A percentile compares a stretch with the other conserved stretches of the same genome.
Evolutionary conservation across 2,888 invertebrate species (phyloP).

Genomic region (Chouioia cunea): DNA sequence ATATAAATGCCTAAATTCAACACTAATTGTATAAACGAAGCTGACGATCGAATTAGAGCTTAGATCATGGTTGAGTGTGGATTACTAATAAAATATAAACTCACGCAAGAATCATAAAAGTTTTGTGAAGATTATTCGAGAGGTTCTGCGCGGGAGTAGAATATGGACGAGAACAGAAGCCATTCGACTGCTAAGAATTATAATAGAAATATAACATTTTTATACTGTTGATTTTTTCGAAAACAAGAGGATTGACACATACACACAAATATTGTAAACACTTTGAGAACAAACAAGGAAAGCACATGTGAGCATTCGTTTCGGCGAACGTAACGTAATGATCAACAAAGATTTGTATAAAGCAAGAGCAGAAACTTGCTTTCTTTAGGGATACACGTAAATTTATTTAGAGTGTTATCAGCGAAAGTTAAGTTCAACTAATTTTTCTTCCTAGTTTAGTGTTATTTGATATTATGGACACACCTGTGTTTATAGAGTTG

Average conservation of each 20-base stretch:
- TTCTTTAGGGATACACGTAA: slow-evolving; percentile 34
- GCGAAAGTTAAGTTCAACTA: slow-evolving; percentile 27
- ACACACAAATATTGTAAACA: slow-evolving; percentile 37
- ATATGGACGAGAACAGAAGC: slow-evolving; percentile 46
- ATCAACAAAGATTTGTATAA: slow-evolving; percentile 30
- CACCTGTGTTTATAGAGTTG: slow-evolving; percentile 47
- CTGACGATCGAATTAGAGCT: slow-evolving; percentile 36
- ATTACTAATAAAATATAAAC: slow-evolving; percentile 24
- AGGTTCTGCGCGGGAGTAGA: slow-evolving; percentile 41
- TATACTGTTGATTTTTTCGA: slow-evolving; percentile 50
- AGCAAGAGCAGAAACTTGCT: slow-evolving; percentile 36
- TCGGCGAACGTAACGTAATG: slow-evolving; percentile 42
- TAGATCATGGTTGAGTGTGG: slow-evolving; percentile 45
- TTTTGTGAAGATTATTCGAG: slow-evolving; percentile 43
- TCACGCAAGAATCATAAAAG: slow-evolving; percentile 31
- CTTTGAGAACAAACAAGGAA: slow-evolving; percentile 31
- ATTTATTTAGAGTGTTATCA: slow-evolving; percentile 52
- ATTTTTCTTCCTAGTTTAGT: slow-evolving; percentile 43
- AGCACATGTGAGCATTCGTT: slow-evolving; percentile 46
- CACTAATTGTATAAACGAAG: slow-evolving; percentile 24
- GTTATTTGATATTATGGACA: slow-evolving; percentile 44
- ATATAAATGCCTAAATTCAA: slow-evolving; percentile 40
- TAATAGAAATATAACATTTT: slow-evolving; percentile 51
- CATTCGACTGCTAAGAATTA: slow-evolving; percentile 48
- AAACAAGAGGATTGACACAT: slow-evolving; percentile 29